Conservation (phyloP, 2,888 invertebrate species). For the Trypoxylon attenuatum region DNA sequence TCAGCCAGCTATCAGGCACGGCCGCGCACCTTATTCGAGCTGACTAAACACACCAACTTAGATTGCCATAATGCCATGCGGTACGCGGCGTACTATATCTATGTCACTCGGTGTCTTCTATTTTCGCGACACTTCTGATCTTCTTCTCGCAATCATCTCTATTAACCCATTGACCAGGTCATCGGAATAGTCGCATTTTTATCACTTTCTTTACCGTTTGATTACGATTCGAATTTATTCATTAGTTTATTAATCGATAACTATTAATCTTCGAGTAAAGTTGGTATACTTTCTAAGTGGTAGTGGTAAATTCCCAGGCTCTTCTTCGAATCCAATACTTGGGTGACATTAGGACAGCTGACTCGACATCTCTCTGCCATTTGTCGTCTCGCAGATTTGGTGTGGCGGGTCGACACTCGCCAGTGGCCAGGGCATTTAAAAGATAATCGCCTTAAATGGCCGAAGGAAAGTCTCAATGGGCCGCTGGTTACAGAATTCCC, state of each 20-base stretch:
- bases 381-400: too few species aligned
- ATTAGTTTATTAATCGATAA: too few species aligned
- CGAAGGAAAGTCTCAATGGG: background rate
- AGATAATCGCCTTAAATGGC: background rate
- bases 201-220: too few species aligned
- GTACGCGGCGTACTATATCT: too few species aligned
- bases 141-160: constrained; percentile 23
- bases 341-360: background rate
- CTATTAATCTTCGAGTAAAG: too few species aligned
- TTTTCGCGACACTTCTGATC: constrained; percentile 16
- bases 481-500: background rate
- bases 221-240: too few species aligned
- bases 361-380: background rate
- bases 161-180: too few species aligned
- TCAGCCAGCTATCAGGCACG: constrained; percentile 66
- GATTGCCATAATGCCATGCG: constrained; percentile 65
- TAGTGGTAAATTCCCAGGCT: too few species aligned
- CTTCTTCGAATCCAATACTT: too few species aligned
- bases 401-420: background rate
- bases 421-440: background rate
- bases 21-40: constrained; percentile 57
- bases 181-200: too few species aligned
- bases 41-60: constrained; percentile 70
- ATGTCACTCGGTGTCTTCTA: constrained; percentile 33
- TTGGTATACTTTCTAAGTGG: too few species aligned